Evolutionary conservation across 2,113 vertebrate species (phyloP).

Genomic region (Vidua macroura): DNA sequence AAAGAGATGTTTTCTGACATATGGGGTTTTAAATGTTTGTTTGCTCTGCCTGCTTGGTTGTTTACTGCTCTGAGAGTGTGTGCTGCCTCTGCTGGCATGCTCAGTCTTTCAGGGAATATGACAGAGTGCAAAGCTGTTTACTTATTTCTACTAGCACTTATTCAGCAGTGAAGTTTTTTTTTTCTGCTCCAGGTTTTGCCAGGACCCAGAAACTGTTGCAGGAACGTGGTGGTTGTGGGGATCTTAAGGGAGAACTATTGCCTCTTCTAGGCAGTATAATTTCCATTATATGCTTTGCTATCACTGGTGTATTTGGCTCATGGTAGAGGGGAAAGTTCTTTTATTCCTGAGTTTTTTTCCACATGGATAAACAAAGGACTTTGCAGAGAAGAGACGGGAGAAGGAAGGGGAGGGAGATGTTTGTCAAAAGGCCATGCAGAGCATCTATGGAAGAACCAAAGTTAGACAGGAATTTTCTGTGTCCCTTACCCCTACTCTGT

Average conservation of each 20-base stretch:
- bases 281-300: background rate
- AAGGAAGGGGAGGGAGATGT: background rate
- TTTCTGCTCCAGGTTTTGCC: slow-evolving; percentile 1
- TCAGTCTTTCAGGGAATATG: background rate
- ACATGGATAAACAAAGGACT: background rate
- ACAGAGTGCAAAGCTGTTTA: background rate
- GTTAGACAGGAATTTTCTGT: background rate
- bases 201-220: background rate
- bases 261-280: background rate
- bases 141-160: slow-evolving; percentile 20
- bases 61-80: slow-evolving; percentile 37
- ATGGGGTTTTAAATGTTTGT: slow-evolving; percentile 27
- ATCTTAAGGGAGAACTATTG: background rate
- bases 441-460: background rate
- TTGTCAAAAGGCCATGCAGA: background rate
- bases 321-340: background rate
- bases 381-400: background rate
- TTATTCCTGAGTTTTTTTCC: background rate
- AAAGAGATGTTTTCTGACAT: slow-evolving; percentile 7
- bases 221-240: background rate
- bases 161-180: background rate
- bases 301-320: background rate
- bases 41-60: slow-evolving; percentile 11
- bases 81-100: slow-evolving; percentile 25
- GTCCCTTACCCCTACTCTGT: background rate